Evolutionary conservation across 1,140 invertebrate species (phyloP), one percentile per base, ranked within the genome.

Genomic region (Prorops nasuta): DNA sequence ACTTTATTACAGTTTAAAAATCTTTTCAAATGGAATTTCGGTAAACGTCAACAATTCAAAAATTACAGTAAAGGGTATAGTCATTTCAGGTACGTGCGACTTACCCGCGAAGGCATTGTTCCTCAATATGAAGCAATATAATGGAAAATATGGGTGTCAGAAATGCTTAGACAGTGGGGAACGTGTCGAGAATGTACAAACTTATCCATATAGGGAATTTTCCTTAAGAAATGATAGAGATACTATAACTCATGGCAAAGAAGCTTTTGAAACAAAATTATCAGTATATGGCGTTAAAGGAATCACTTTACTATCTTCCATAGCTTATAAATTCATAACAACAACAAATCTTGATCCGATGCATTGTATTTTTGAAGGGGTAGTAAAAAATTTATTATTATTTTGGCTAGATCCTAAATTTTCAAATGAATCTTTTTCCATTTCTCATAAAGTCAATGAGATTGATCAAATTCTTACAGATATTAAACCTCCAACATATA

Each of bases 401-500:
- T 38, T 38, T 10, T 38, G 36, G 36, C 14, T 15, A 9, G 12
- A 28, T 7, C 24, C 24, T 28, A 28, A 28, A 28, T 28, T 7
- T 28, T 28, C 24, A 28, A 28, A 28, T 28, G 24, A 28, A 28
- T 12, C 24, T 28, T 28, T 28, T 28, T 28, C 24, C 6, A 28
- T 28, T 28, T 28, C 24, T 10, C 36, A 38, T 38, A 8, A 38
- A 8, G 7, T 15, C 7, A 8, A 38, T 9, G 15, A 8, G 7
- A 14, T 38, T 18, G 39, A 47, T 20, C 4, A 32, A 6, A n/a
- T 28, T 15, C 17, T 48, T 2, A 9, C 7, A 12, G 2, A 18
- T 10, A 34, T 53, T 14, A 18, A 14, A 16, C 51, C 44, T 17
- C 51, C 51, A 12, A 24, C 14, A 12, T 48, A 28, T 16, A 2